phyloP scores from a whole-genome alignment of 2,113 vertebrate species.

The Bufo gargarizans region DNA sequence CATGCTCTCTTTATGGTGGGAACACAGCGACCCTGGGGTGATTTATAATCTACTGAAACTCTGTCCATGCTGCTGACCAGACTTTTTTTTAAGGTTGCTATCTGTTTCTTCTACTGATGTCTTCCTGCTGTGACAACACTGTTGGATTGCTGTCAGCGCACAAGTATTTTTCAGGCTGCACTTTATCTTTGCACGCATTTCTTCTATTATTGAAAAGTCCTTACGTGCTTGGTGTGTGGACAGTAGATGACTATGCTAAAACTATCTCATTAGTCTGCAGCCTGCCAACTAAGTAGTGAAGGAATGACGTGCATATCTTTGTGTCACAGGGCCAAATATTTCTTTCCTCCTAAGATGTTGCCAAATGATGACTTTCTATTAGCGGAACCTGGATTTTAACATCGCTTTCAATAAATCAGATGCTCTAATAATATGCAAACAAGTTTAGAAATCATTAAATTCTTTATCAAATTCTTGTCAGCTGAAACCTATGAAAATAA shows the following conservation, averaged over 20 bases:
- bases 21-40: conserved; percentile 88
- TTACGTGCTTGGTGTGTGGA: conserved; percentile 74
- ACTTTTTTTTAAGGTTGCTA: conserved; percentile 79
- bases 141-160: conserved; percentile 90
- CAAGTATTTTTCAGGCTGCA: conserved; percentile 79
- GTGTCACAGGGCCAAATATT: conserved; percentile 63
- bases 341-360: conserved; percentile 62
- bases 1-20: conserved; percentile 84
- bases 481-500: conserved; percentile 40
- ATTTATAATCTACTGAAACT: conserved; percentile 94
- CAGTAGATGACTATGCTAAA: conserved; percentile 67
- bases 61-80: conserved; percentile 82
- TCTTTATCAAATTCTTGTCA: conserved; percentile 37
- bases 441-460: conserved; percentile 38
- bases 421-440: conserved; percentile 23
- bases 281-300: conserved; percentile 67
- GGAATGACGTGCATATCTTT: conserved; percentile 65
- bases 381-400: conserved; percentile 58
- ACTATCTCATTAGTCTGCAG: conserved; percentile 77
- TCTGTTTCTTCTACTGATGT: conserved; percentile 94
- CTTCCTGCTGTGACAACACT: conserved; percentile 95
- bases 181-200: conserved; percentile 76
- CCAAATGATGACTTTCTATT: conserved; percentile 51
- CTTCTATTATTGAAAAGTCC: conserved; percentile 72
- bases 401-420: conserved; percentile 39